Percentiles rank a stretch among this genome's conserved stretches.
Evolutionary conservation across 1,140 invertebrate species (phyloP).

Genomic region (Brachionus koreanus): DNA sequence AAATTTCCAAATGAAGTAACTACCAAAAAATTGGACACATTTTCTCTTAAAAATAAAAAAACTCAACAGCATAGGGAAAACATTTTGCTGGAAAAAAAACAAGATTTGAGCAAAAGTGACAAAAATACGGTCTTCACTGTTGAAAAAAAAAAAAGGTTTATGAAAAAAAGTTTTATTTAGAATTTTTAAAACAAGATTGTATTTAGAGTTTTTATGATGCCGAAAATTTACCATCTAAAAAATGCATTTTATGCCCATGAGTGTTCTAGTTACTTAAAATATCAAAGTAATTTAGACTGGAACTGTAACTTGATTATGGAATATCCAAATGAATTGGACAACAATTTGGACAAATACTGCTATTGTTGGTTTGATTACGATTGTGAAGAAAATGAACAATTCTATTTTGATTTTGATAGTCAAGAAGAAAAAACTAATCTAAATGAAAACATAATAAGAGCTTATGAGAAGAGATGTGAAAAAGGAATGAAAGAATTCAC

Average conservation of each 20-base stretch:
- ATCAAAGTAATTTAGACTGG: neutral
- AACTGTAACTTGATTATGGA: neutral
- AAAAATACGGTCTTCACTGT: neutral
- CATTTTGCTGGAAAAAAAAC: neutral
- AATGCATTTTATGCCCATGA: neutral
- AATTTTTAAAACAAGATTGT: neutral
- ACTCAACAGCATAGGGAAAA: neutral
- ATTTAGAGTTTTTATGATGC: neutral
- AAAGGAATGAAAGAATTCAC: neutral
- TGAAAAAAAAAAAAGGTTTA: slow-evolving; percentile 24
- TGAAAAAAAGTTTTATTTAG: neutral
- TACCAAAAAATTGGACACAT: neutral
- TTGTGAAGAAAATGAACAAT: slow-evolving; percentile 9
- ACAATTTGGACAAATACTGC: neutral
- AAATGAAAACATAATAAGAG: neutral
- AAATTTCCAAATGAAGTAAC: neutral
- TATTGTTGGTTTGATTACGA: slow-evolving; percentile 28
- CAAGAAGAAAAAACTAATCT: neutral
- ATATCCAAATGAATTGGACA: neutral
- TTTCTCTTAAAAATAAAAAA: neutral
- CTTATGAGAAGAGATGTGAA: slow-evolving; percentile 9
- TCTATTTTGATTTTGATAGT: slow-evolving; percentile 23
- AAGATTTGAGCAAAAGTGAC: neutral
- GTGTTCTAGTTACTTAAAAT: neutral
- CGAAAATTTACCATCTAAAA: neutral